Percentiles rank a stretch among this genome's conserved stretches.
Evolutionary conservation across 2,888 invertebrate species (phyloP).

Genomic region (Calameuta filiformis): DNA sequence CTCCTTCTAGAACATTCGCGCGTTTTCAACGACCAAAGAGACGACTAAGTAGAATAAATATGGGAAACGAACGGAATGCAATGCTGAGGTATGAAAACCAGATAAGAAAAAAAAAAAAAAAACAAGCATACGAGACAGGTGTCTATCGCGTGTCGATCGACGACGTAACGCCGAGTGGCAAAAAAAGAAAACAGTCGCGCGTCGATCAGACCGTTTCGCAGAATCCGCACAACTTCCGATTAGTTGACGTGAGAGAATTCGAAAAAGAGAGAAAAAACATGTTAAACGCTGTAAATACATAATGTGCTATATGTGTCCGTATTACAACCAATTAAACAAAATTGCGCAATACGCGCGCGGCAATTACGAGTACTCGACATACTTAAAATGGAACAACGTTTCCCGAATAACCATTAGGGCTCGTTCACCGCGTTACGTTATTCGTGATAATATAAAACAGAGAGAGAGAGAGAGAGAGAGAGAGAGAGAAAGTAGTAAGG

Average conservation of each 20-base stretch:
- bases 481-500: too few relatives aligned
- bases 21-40: neutral
- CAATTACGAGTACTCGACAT: neutral
- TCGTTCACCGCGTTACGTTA: neutral
- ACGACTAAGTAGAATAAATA: neutral
- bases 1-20: neutral
- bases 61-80: neutral
- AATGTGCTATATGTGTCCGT: neutral
- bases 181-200: neutral
- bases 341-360: neutral
- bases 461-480: neutral
- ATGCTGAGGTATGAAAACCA: neutral
- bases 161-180: neutral
- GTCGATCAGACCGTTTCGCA: neutral
- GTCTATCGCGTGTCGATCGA: neutral
- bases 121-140: neutral
- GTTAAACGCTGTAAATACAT: neutral
- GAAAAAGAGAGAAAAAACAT: neutral
- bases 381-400: neutral
- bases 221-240: neutral
- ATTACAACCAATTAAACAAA: neutral
- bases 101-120: neutral
- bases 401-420: neutral
- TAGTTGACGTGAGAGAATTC: neutral
- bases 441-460: neutral